phyloP scores from a whole-genome alignment of 2,113 vertebrate species.

The Nestor notabilis region DNA sequence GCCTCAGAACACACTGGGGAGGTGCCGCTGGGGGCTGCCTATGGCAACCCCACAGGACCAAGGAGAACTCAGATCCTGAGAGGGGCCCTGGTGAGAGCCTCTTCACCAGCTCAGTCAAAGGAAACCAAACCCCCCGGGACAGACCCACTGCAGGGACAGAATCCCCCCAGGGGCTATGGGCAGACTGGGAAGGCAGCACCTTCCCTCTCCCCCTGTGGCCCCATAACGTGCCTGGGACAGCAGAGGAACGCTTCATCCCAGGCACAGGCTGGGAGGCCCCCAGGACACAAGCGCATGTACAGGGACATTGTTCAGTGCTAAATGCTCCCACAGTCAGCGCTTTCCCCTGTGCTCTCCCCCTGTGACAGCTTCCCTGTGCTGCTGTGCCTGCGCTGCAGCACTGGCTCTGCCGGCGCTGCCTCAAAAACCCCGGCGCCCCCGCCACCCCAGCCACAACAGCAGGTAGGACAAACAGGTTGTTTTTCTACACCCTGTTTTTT shows the following conservation, averaged over 20 bases:
- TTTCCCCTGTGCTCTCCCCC: neutral
- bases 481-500: neutral
- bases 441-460: too few relatives aligned
- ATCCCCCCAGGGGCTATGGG: neutral
- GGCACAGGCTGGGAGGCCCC: neutral
- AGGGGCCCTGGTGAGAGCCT: neutral
- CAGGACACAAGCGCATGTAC: rapidly evolving
- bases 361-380: neutral
- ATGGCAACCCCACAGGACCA: neutral
- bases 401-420: neutral
- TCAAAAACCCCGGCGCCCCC: too few relatives aligned
- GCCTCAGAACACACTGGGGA: rapidly evolving
- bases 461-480: neutral
- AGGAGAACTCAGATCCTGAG: neutral
- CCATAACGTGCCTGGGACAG: neutral
- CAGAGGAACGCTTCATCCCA: neutral
- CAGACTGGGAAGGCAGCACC: neutral
- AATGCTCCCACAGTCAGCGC: neutral
- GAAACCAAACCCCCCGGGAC: rapidly evolving
- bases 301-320: neutral
- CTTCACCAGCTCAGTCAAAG: neutral
- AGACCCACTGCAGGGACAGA: neutral
- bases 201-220: neutral
- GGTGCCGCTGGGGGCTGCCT: too few relatives aligned
- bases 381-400: neutral